phyloP scores from a whole-genome alignment of 2,888 invertebrate species.

The Neoscelio sp. region DNA sequence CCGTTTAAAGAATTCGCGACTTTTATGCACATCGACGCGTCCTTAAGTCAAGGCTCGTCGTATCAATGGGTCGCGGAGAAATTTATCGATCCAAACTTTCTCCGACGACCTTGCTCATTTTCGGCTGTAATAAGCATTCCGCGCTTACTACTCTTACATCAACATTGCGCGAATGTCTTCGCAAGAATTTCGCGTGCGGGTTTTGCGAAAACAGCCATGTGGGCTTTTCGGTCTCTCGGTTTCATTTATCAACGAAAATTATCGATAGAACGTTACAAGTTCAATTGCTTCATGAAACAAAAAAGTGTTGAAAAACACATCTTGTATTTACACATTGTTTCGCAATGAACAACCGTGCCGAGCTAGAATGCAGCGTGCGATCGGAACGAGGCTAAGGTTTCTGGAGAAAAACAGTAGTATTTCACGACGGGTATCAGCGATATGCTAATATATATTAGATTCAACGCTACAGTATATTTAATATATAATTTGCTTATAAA shows the following conservation, averaged over 20 bases:
- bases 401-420: constrained; percentile 1
- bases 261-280: constrained; percentile 12
- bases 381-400: constrained; percentile 54
- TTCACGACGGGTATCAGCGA: no score
- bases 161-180: constrained; percentile 63
- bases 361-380: constrained; percentile 47
- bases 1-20: constrained; percentile 30
- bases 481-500: no score
- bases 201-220: constrained; percentile 35
- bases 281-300: constrained; percentile 25
- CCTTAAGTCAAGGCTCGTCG: constrained; percentile 63
- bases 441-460: no score
- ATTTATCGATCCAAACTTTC: constrained; percentile 68
- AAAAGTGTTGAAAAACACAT: constrained; percentile 46
- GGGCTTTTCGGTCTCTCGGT: constrained; percentile 3
- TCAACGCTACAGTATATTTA: no score
- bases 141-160: constrained; percentile 61
- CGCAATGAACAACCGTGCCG: constrained; percentile 48
- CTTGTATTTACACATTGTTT: constrained; percentile 45
- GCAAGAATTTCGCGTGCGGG: constrained; percentile 43
- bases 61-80: constrained; percentile 65
- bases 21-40: constrained; percentile 51
- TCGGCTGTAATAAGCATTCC: constrained; percentile 64
- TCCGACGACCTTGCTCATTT: constrained; percentile 67
- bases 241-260: constrained; percentile 28